Base-by-base conservation (phyloP, 2,888 invertebrate species). In the Matsumyia berberina region DNA sequence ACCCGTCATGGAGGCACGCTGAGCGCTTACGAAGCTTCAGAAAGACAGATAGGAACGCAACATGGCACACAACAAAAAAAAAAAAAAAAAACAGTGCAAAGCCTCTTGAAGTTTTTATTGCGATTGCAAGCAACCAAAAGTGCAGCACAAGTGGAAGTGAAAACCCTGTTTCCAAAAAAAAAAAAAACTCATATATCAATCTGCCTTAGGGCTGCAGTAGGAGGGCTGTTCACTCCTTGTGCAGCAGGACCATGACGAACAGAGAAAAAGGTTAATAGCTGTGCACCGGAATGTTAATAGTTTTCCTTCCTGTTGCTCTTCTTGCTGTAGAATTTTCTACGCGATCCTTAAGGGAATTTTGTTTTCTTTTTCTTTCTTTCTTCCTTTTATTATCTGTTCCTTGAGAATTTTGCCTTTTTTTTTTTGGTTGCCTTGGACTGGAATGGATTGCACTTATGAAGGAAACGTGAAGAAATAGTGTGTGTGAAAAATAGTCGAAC, bases 231-330 rank as follows among this genome's bases (percentile, higher is more conserved):
- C 15, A 15, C 31, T 66, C 66, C 31, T 8, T 33, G 73, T 49
- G 37, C 17, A 42, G 12, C 8, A 17, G 39, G 37, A 49, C 37
- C 37, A 70, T 69, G 70, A 35, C 42, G 42, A 70, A 69, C 62
- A 58, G 72, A 72, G 81, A 87, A 87, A 87, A 87, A 87, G 87
- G 87, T 87, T 87, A 87, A 87, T 87, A 87, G 87, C 87, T 87
- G 86, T 87, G 87, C 87, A 87, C 86, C 87, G 87, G 87, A 87
- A 87, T 87, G 87, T 87, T 87, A 87, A 87, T 87, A 87, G 87
- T 87, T 87, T 87, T 87, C 87, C 87, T 87, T 87, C 87, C 87
- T 87, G 87, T 87, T 87, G 87, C 87, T 87, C 79, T 80, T 74
- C 74, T 85, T 80, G 66, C 76, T 70, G 60, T 58, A 62, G 62